Conservation (phyloP, 2,797 vertebrate genomes). For the Hydrolagus colliei region DNA sequence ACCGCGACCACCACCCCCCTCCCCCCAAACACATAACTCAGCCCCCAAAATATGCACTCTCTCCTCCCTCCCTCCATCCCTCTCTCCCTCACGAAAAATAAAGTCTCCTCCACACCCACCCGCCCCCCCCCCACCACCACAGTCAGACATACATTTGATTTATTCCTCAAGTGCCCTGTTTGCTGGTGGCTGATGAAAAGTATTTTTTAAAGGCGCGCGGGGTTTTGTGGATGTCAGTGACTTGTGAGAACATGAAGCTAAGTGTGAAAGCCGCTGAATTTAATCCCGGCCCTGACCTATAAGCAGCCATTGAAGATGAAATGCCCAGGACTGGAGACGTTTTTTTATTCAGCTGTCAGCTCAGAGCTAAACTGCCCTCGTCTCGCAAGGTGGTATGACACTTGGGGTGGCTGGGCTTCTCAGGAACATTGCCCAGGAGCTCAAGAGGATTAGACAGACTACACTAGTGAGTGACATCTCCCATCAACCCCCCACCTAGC, state of each 20-base stretch:
- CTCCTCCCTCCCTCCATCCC: too few species aligned
- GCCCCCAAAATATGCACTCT: too few species aligned
- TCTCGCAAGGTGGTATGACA: slow-evolving; percentile 25
- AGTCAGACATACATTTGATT: too few species aligned
- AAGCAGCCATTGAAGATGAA: slow-evolving; percentile 21
- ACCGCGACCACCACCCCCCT: too few species aligned
- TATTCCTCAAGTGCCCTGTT: too few species aligned
- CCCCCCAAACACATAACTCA: too few species aligned
- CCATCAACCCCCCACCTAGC: slow-evolving; percentile 27
- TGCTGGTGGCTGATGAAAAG: too few species aligned
- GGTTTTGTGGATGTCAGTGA: background rate
- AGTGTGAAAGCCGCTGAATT: slow-evolving; percentile 22
- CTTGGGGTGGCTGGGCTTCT: slow-evolving; percentile 14
- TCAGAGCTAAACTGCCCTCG: background rate
- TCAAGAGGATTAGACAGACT: slow-evolving; percentile 29
- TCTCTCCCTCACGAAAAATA: too few species aligned
- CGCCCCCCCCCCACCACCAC: too few species aligned
- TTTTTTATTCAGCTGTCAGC: slow-evolving; percentile 25
- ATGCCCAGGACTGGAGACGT: background rate
- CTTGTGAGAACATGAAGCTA: slow-evolving; percentile 18
- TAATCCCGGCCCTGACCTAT: slow-evolving; percentile 22
- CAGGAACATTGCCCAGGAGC: slow-evolving; percentile 12
- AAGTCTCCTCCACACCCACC: too few species aligned
- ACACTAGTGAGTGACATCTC: slow-evolving; percentile 30
- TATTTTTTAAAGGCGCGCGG: background rate